Conservation (phyloP, 2,888 invertebrate species). For the Tupiocoris notatus region DNA sequence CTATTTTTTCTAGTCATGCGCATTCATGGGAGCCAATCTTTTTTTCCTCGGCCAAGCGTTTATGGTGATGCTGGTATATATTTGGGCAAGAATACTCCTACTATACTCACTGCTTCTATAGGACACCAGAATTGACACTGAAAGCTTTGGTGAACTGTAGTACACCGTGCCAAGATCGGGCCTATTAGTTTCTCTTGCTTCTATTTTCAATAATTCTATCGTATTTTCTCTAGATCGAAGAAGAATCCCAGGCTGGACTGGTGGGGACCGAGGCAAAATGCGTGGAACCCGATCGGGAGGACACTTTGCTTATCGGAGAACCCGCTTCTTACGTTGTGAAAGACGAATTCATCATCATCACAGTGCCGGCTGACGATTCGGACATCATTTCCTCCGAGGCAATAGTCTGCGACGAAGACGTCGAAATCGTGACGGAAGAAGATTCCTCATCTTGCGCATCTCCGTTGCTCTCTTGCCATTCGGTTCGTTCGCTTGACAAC, state of each 20-base stretch:
- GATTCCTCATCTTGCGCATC: constrained; percentile 13
- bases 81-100: constrained; percentile 97
- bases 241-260: constrained; percentile 58
- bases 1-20: constrained; percentile 69
- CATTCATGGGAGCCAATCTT: constrained; percentile 88
- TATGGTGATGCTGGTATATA: constrained; percentile 98
- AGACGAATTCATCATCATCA: constrained; percentile 42
- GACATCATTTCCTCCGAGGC: not conserved
- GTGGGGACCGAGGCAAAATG: constrained; percentile 84
- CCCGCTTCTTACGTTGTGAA: constrained; percentile 34
- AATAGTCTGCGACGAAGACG: constrained; percentile 53
- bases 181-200: no score
- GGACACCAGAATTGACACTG: no score
- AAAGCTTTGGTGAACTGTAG: no score
- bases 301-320: constrained; percentile 6
- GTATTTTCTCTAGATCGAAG: constrained; percentile 51
- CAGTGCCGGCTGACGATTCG: constrained; percentile 36
- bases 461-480: not conserved
- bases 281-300: constrained; percentile 67
- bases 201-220: not conserved
- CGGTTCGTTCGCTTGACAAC: not conserved
- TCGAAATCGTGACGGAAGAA: constrained; percentile 51
- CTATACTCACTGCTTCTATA: no score
- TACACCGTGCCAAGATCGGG: no score
- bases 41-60: constrained; percentile 98